A percentile compares a stretch with the other conserved stretches of the same genome.
phyloP scores from a whole-genome alignment of 2,888 invertebrate species.

The Diarsia dahlii region DNA sequence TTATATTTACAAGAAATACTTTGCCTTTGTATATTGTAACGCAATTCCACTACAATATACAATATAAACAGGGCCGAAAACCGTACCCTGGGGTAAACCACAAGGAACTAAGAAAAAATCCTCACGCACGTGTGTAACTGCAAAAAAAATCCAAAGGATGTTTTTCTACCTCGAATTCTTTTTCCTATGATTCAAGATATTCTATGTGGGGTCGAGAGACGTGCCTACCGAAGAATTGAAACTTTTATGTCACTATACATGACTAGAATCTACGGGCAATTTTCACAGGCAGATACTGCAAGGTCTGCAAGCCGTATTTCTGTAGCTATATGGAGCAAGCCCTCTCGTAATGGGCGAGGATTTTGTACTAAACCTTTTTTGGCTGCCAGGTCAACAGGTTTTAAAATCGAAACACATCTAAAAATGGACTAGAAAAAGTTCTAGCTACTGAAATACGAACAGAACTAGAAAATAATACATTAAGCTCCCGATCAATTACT shows the following conservation, averaged over 20 bases:
- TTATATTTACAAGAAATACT: neutral
- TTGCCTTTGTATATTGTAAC: neutral
- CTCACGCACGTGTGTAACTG: slow-evolving; percentile 19
- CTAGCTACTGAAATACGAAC: slow-evolving; percentile 5
- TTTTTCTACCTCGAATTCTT: slow-evolving; percentile 39
- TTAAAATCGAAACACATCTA: slow-evolving; percentile 1
- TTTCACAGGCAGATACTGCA: slow-evolving; percentile 23
- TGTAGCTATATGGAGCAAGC: slow-evolving; percentile 11
- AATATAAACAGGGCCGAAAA: slow-evolving; percentile 5
- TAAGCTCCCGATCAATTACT: slow-evolving; percentile 21
- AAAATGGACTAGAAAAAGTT: neutral
- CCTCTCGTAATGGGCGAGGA: slow-evolving; percentile 23
- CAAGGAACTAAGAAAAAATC: slow-evolving; percentile 28
- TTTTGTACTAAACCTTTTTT: slow-evolving; percentile 30
- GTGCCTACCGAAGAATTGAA: slow-evolving; percentile 58
- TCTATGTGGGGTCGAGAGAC: slow-evolving; percentile 44
- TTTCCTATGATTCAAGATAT: slow-evolving; percentile 35
- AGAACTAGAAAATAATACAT: slow-evolving; percentile 10
- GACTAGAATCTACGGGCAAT: slow-evolving; percentile 52
- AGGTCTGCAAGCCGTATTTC: slow-evolving; percentile 34
- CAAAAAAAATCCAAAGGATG: slow-evolving; percentile 35
- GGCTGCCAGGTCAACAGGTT: slow-evolving; percentile 7
- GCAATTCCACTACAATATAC: slow-evolving; percentile 4
- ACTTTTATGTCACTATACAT: slow-evolving; percentile 55
- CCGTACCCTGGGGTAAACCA: neutral